Conservation (phyloP, 2,113 vertebrate genomes). For the Hepsetus odoe region DNA sequence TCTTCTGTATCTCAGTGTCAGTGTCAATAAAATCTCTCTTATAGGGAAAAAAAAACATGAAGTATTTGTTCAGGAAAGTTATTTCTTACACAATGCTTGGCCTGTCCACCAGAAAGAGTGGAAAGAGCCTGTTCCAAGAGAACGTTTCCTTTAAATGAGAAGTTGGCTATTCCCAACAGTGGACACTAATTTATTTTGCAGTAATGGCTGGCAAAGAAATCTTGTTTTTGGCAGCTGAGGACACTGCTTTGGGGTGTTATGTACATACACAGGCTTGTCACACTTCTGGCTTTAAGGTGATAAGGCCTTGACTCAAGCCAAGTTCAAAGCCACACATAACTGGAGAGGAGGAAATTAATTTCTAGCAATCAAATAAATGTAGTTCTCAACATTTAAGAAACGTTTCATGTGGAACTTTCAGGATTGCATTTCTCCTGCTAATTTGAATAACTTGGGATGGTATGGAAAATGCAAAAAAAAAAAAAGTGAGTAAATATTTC, state of each 20-base stretch:
- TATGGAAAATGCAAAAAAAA: too few species aligned
- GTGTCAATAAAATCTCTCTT: conserved; percentile 5
- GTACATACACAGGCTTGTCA: conserved; percentile 38
- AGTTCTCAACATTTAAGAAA: not conserved
- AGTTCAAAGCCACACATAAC: conserved; percentile 54
- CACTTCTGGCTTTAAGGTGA: conserved; percentile 53
- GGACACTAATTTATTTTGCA: conserved; percentile 57
- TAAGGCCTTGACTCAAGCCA: conserved; percentile 50
- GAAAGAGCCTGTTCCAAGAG: conserved; percentile 17
- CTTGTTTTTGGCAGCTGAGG: conserved; percentile 52
- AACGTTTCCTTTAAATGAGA: conserved; percentile 29
- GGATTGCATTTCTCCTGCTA: not conserved
- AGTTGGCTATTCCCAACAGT: conserved; percentile 35
- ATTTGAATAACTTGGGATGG: not conserved
- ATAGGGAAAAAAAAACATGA: not conserved
- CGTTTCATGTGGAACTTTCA: conserved; percentile 11
- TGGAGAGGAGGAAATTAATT: conserved; percentile 41
- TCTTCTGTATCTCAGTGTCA: conserved; percentile 10
- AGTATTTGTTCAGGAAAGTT: conserved; percentile 3
- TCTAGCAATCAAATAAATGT: conserved; percentile 38
- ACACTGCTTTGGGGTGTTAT: conserved; percentile 51
- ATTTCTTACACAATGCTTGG: not conserved
- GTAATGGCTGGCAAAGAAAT: conserved; percentile 55
- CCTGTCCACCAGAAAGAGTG: conserved; percentile 5
- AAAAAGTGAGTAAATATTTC: too few species aligned